Evolutionary conservation across 2,113 vertebrate genomes (phyloP).

Genomic region (Alaudala cheleensis): DNA sequence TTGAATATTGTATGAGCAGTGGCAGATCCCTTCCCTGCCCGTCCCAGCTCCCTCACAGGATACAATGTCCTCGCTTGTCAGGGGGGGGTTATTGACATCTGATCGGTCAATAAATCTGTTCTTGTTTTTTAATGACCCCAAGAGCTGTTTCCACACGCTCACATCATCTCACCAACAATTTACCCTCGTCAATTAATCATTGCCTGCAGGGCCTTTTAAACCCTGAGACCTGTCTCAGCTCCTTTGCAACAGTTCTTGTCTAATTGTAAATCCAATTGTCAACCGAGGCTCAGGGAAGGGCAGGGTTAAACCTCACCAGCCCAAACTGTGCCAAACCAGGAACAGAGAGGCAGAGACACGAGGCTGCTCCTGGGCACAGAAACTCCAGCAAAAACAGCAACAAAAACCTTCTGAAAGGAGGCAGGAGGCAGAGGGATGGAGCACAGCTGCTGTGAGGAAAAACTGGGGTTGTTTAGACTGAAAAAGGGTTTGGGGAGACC

Average conservation of each 20-base stretch:
- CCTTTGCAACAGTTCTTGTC: not conserved
- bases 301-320: not conserved
- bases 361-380: not conserved
- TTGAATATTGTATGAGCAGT: slow-evolving; percentile 57
- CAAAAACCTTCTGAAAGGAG: not conserved
- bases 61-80: slow-evolving; percentile 21
- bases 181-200: slow-evolving; percentile 32
- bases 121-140: slow-evolving; percentile 29
- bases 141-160: slow-evolving; percentile 12
- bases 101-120: slow-evolving; percentile 25
- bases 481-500: not conserved
- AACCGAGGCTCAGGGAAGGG: not conserved
- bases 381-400: not conserved
- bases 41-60: not conserved
- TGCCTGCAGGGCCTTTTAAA: not conserved
- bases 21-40: not conserved
- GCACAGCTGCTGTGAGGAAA: rapidly evolving
- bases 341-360: not conserved
- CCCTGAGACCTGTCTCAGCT: not conserved
- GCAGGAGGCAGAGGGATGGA: not conserved
- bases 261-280: not conserved
- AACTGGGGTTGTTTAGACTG: not conserved
- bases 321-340: not conserved
- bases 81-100: slow-evolving; percentile 42
- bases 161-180: slow-evolving; percentile 29